These are phyloP conservation scores for Aspidapion aeneum DNA, from an alignment of 2,888 invertebrate species.

Conservation along the genomic window DNA sequence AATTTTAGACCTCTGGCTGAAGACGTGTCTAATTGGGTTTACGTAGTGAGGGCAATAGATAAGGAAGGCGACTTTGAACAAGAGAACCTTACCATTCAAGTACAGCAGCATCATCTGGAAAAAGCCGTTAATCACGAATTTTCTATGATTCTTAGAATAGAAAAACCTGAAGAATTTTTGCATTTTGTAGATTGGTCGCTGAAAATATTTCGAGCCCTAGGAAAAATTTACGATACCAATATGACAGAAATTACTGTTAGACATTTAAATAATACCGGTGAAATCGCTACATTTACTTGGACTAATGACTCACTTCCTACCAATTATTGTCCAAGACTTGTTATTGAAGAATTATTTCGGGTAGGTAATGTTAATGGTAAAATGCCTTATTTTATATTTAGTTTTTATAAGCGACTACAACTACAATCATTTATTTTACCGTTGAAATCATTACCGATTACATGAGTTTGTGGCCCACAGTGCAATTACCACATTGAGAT, in stretches of 20 bases:
- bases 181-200: constrained; percentile 78
- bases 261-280: constrained; percentile 57
- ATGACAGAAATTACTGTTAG: constrained; percentile 67
- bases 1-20: constrained; percentile 70
- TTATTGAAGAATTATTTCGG: constrained; percentile 65
- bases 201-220: constrained; percentile 59
- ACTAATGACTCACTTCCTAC: constrained; percentile 83
- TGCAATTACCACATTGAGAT: too few species aligned
- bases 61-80: constrained; percentile 68
- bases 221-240: constrained; percentile 56
- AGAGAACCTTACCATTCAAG: constrained; percentile 72
- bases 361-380: too few species aligned
- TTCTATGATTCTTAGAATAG: constrained; percentile 63
- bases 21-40: constrained; percentile 78
- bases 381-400: too few species aligned
- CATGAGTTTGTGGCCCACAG: too few species aligned
- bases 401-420: too few species aligned
- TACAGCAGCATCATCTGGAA: constrained; percentile 77
- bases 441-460: too few species aligned
- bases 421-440: too few species aligned
- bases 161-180: constrained; percentile 57
- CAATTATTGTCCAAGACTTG: constrained; percentile 71
- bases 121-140: constrained; percentile 82
- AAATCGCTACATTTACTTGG: constrained; percentile 71
- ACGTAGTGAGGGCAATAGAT: constrained; percentile 77